Conservation (phyloP, 2,113 vertebrate genomes). For the Sarotherodon lohbergeri region DNA sequence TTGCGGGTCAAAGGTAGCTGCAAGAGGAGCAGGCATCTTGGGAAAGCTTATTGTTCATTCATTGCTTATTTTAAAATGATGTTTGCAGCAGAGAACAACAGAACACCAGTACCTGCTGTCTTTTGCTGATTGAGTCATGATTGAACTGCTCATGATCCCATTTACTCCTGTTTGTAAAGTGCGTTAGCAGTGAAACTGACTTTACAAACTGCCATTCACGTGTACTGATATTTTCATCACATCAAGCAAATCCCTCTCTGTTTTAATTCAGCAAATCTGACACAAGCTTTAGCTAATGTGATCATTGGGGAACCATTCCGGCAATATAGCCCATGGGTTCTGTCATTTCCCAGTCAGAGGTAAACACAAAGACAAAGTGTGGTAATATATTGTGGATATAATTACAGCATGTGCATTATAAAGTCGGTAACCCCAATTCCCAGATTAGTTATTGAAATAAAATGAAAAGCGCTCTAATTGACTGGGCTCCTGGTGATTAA, state of each 20-base stretch:
- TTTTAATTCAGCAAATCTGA: neutral
- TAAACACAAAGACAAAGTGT: slow-evolving; percentile 40
- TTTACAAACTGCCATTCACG: neutral
- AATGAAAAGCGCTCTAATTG: slow-evolving; percentile 87
- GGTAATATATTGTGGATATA: slow-evolving; percentile 62
- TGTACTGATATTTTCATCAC: slow-evolving; percentile 6
- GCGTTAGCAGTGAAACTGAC: neutral
- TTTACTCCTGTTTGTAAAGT: neutral
- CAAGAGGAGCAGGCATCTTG: neutral
- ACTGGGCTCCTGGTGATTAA: slow-evolving; percentile 84
- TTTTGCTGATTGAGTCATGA: neutral
- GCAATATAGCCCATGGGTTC: neutral
- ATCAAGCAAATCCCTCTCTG: neutral
- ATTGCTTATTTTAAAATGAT: neutral
- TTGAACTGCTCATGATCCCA: neutral
- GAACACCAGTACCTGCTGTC: neutral
- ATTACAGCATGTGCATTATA: slow-evolving; percentile 41
- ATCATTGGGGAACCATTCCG: neutral
- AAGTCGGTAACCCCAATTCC: slow-evolving; percentile 58
- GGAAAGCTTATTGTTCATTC: neutral
- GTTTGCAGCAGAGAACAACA: slow-evolving; percentile 15
- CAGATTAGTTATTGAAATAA: slow-evolving; percentile 81
- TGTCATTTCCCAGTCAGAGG: slow-evolving; percentile 27
- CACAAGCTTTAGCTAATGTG: neutral
- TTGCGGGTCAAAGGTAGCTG: slow-evolving; percentile 33